These are phyloP conservation scores for Crioceris asparagi DNA, from an alignment of 2,888 invertebrate genomes.

Conservation along the genomic window DNA sequence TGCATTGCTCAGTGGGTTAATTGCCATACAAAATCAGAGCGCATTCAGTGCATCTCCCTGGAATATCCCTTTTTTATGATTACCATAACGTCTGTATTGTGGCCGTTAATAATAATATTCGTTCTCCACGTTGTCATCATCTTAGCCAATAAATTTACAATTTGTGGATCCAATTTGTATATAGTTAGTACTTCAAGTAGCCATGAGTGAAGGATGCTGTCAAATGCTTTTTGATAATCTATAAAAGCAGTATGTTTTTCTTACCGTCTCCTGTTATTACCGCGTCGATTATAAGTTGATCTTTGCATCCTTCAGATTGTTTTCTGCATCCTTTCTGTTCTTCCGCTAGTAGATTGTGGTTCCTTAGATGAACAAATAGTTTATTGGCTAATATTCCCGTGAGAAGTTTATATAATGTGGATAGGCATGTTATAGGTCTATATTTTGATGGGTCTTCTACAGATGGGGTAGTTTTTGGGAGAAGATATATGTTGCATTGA, in stretches of 20 bases:
- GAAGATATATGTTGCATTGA: background rate
- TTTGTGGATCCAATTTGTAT: background rate
- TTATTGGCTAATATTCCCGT: background rate
- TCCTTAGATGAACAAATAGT: background rate
- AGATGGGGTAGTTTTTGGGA: background rate
- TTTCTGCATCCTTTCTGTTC: background rate
- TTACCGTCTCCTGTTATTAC: background rate
- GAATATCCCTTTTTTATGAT: conserved; percentile 1
- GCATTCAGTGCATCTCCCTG: conserved; percentile 1
- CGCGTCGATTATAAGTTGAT: background rate
- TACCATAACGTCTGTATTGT: background rate
- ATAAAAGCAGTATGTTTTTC: background rate
- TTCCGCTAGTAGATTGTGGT: background rate
- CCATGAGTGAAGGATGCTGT: too few species aligned
- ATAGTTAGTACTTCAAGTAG: background rate
- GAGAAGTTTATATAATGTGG: background rate
- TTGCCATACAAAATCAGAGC: background rate
- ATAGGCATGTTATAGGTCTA: background rate
- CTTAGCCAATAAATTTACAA: background rate
- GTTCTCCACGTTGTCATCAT: conserved; percentile 2
- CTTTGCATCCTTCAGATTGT: background rate
- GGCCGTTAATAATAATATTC: background rate
- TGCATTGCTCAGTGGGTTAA: conserved; percentile 1
- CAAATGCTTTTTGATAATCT: too few species aligned
- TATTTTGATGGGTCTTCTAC: background rate